Percentiles rank a stretch among this genome's conserved stretches.
Evolutionary conservation across 2,797 vertebrate species (phyloP).

Genomic region (Sebastiscus tertius): DNA sequence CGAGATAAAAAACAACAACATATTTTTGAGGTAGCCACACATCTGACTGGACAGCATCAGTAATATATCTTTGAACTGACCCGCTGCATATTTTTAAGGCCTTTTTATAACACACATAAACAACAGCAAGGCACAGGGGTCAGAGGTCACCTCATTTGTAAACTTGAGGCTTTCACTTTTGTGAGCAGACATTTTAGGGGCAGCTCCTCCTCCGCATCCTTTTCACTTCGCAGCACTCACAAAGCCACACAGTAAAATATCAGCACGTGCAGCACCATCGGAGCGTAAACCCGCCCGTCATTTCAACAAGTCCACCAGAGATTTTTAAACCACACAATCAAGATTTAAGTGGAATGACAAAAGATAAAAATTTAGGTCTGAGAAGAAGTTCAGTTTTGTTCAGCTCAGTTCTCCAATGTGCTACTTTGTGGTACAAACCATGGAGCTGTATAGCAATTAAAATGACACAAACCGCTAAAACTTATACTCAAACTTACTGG

Average conservation of each 20-base stretch:
- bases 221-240: conserved; percentile 36
- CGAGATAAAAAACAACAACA: conserved; percentile 35
- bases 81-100: conserved; percentile 64
- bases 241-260: conserved; percentile 51
- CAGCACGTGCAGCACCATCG: conserved; percentile 30
- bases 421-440: neutral
- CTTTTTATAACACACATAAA: conserved; percentile 65
- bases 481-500: conserved; percentile 9
- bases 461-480: neutral
- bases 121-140: conserved; percentile 75
- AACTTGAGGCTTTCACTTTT: conserved; percentile 58
- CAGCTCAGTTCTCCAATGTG: conserved; percentile 2
- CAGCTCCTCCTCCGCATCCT: conserved; percentile 28
- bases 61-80: conserved; percentile 61
- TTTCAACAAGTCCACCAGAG: conserved; percentile 10
- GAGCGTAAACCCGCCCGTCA: conserved; percentile 9
- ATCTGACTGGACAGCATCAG: conserved; percentile 67
- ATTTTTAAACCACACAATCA: conserved; percentile 11
- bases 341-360: neutral
- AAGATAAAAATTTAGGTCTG: neutral
- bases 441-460: neutral
- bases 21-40: conserved; percentile 78
- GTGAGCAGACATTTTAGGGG: conserved; percentile 35
- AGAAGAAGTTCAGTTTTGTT: conserved; percentile 6
- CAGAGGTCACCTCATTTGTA: conserved; percentile 62